Conservation (phyloP, 1,140 invertebrate genomes). For the Cydia splendana region DNA sequence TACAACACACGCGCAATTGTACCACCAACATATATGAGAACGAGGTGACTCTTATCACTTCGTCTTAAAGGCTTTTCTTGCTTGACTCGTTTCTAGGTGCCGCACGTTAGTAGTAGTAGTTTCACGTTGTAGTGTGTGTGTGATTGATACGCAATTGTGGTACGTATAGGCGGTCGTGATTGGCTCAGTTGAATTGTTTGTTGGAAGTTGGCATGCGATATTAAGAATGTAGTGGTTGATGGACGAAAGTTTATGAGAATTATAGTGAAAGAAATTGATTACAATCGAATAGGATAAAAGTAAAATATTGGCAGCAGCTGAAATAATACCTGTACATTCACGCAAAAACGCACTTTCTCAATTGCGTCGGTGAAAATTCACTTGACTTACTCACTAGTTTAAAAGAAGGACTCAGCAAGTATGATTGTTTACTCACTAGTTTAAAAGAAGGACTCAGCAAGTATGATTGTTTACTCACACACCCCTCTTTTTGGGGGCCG, state of each 20-base stretch:
- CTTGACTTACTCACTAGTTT: no score
- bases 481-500: no score
- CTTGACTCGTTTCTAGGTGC: neutral
- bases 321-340: no score
- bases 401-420: no score
- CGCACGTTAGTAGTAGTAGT: no score
- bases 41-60: neutral
- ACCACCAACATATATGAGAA: neutral
- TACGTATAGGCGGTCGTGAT: conserved; percentile 32
- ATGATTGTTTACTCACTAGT: no score
- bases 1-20: neutral
- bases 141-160: conserved; percentile 58
- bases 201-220: conserved; percentile 1
- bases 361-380: no score
- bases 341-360: no score
- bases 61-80: neutral
- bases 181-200: conserved; percentile 17
- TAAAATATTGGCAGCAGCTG: neutral
- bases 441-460: no score
- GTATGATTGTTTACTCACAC: no score
- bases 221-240: conserved; percentile 14
- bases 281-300: neutral
- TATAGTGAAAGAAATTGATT: neutral
- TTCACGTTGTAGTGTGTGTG: conserved; percentile 49
- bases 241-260: conserved; percentile 6